Base-by-base conservation (phyloP, 1,140 invertebrate species). In the Lordiphosa clarofinis region DNA sequence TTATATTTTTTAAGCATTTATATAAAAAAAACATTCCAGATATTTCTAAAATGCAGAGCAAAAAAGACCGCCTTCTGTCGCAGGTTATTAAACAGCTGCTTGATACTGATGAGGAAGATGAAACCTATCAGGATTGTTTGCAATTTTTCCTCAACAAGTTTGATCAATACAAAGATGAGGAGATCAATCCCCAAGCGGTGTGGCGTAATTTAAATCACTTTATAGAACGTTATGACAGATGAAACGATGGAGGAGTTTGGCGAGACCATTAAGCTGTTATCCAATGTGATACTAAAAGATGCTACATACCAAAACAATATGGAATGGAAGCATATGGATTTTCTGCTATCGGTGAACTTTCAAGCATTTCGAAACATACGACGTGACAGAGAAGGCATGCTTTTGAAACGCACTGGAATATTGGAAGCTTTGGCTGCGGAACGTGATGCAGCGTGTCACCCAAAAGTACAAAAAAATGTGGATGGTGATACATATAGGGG, bases 301-400 rank as follows among this genome's bases (percentile, higher is more conserved):
- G 9, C 21, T 35, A 5, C 15, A 21, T 4, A 4, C 33, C 2
- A 11, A 64, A 0, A 15, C 15, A 15, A 15, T 15, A 15, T 15
- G 15, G 50, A 61, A 12, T 57, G 56, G 47, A 11, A 33, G 0
- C 2, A 68, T 0, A 2, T 74, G 0, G 69, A 73, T 3, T 73
- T 74, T 35, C 13, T 74, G 65, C 56, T 74, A 1, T 60, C 42
- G 0, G 72, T 69, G 2, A 73, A 60, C 39, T 65, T n/a, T 15
- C 19, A 47, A 4, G 48, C 56, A 0, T 73, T 74, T 11, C 21
- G 13, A 2, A 8, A 35, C 0, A 28, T 40, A 0, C 56, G 19
- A 19, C 12, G 31, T 4, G 44, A 69, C 9, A 1, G 15, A 0
- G 7, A n/a, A 0, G 44, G 55, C 1, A 56, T 44, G 12, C 31